Evolutionary conservation across 2,797 vertebrate species (phyloP).

Genomic region (Pogonophryne albipinna): DNA sequence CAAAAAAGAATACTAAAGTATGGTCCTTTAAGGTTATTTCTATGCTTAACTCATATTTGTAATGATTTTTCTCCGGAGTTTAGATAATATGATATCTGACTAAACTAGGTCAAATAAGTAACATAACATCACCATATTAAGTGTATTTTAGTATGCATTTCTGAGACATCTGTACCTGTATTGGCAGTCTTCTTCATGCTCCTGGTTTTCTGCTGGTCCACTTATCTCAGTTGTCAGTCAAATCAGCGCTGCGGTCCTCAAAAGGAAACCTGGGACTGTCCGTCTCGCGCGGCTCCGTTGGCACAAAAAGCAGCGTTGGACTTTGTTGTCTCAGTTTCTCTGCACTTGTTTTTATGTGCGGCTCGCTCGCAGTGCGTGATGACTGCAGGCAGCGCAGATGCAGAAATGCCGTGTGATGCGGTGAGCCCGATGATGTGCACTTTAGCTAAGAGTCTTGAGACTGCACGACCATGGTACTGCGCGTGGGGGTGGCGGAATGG

Average conservation of each 20-base stretch:
- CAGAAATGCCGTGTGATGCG: conserved; percentile 41
- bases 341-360: conserved; percentile 27
- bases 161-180: conserved; percentile 56
- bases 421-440: conserved; percentile 49
- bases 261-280: conserved; percentile 7
- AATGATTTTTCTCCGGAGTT: conserved; percentile 9
- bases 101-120: background rate
- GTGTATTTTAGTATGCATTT: too few species aligned
- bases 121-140: background rate
- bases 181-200: conserved; percentile 79
- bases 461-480: conserved; percentile 30
- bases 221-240: conserved; percentile 26
- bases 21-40: conserved; percentile 8
- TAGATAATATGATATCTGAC: background rate
- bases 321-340: conserved; percentile 13
- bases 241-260: conserved; percentile 16
- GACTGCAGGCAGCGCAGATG: conserved; percentile 52
- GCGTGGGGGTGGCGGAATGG: background rate
- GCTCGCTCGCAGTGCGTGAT: conserved; percentile 37
- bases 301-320: conserved; percentile 9
- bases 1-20: background rate
- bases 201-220: conserved; percentile 22
- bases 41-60: background rate
- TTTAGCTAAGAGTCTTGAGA: conserved; percentile 23
- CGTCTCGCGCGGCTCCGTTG: conserved; percentile 3